Conservation (phyloP, 2,113 vertebrate species). For the Loxodonta africana region DNA sequence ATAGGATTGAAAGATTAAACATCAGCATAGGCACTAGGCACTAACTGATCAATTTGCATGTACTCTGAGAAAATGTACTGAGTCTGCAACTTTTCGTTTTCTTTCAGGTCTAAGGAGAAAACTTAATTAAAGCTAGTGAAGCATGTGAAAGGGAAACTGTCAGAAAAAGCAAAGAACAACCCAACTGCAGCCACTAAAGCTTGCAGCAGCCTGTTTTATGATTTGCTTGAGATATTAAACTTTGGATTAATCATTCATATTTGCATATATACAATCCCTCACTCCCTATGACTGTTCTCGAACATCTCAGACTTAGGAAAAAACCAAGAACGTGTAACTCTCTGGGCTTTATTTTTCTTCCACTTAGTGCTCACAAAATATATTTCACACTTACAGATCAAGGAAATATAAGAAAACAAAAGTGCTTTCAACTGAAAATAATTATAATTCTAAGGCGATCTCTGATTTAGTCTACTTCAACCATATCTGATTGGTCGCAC, state of each 20-base stretch:
- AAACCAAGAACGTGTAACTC: not conserved
- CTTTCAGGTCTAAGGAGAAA: conserved; percentile 40
- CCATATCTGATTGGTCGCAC: not conserved
- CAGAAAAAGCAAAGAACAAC: not conserved
- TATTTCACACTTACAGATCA: not conserved
- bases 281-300: not conserved
- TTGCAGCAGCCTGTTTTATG: not conserved
- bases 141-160: not conserved
- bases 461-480: not conserved
- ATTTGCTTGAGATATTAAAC: not conserved
- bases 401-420: not conserved
- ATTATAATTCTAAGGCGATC: not conserved
- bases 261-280: not conserved
- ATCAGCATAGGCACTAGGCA: not conserved
- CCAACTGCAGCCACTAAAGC: not conserved
- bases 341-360: not conserved
- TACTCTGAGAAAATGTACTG: not conserved
- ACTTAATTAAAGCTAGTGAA: conserved; percentile 40
- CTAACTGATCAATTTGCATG: not conserved
- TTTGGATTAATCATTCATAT: not conserved
- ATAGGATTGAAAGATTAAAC: not conserved
- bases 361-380: not conserved
- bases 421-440: not conserved
- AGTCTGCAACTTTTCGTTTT: not conserved
- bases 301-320: not conserved